phyloP scores from a whole-genome alignment of 2,888 invertebrate genomes.

The Morinoia aosen region DNA sequence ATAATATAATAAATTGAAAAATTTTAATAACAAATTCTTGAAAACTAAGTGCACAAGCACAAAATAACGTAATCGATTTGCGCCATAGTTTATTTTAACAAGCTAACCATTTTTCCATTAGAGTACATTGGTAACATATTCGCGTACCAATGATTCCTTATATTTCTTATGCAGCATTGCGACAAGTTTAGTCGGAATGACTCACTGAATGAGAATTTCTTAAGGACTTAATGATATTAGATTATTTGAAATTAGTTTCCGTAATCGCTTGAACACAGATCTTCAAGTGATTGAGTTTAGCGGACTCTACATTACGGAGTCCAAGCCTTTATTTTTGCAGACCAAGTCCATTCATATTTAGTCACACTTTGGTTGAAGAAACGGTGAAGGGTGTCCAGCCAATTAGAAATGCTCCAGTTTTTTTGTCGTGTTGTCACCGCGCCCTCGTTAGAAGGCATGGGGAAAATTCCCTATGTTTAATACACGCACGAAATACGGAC shows the following conservation, averaged over 20 bases:
- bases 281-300: background rate
- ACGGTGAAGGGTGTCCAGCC: background rate
- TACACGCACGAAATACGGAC: background rate
- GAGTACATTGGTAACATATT: too few species aligned
- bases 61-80: background rate
- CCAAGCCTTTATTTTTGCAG: background rate
- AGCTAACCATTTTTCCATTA: too few species aligned
- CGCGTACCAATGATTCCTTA: too few species aligned
- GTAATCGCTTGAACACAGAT: background rate
- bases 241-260: background rate
- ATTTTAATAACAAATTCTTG: background rate
- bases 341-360: background rate
- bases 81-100: background rate
- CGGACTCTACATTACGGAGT: background rate
- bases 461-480: background rate
- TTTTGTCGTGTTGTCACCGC: background rate
- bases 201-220: background rate
- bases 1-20: background rate
- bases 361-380: background rate
- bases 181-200: background rate
- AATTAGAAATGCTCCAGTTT: constrained; percentile 4
- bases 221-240: background rate
- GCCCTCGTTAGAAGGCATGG: background rate
- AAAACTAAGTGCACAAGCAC: background rate
- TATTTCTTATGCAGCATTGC: background rate